These are phyloP conservation scores for Thinocorus orbignyianus DNA, from an alignment of 2,113 vertebrate species.

Conservation along the genomic window DNA sequence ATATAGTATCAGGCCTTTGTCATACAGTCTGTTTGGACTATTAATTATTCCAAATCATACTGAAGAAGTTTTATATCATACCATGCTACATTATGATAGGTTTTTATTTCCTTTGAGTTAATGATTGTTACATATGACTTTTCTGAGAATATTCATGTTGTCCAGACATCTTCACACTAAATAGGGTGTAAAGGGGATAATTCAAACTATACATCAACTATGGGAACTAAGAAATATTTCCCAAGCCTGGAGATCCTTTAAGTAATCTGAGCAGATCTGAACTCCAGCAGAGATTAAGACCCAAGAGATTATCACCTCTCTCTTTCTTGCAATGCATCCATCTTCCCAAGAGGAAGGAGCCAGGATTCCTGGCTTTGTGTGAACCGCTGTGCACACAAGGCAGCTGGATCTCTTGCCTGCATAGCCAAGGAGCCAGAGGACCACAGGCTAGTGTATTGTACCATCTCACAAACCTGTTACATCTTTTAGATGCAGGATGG, in stretches of 20 bases:
- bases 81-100: not conserved
- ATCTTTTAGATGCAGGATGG: not conserved
- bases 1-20: not conserved
- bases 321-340: not conserved
- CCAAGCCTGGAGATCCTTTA: not conserved
- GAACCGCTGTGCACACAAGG: not conserved
- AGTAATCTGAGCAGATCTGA: not conserved
- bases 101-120: not conserved
- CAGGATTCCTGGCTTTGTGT: not conserved
- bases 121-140: not conserved
- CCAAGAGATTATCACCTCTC: accelerated
- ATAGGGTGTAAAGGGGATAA: not conserved
- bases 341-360: not conserved
- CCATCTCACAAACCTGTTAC: not conserved
- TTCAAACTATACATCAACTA: not conserved
- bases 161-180: not conserved
- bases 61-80: not conserved
- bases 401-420: not conserved
- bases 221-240: not conserved
- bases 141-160: not conserved
- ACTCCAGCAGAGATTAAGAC: not conserved
- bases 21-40: not conserved
- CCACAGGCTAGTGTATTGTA: accelerated
- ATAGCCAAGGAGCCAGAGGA: not conserved
- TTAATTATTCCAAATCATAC: not conserved